Percentiles rank a stretch among this genome's conserved stretches.
Evolutionary conservation across 1,140 invertebrate species (phyloP).

Genomic region (Drosophila ficusphila): DNA sequence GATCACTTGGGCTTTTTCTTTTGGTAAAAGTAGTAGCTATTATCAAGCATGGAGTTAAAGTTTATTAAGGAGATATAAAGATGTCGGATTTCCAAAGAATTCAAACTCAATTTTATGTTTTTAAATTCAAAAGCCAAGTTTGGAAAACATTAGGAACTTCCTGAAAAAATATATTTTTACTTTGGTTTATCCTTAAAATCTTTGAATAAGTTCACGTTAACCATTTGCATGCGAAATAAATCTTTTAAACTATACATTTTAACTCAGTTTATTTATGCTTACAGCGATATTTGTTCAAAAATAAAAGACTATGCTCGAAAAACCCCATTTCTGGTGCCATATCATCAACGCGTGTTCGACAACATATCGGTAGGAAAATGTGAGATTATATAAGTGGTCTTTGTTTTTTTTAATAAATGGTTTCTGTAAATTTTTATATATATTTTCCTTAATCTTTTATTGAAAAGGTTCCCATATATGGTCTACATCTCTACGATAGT

Average conservation of each 20-base stretch:
- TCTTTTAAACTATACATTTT: neutral
- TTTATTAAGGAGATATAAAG: neutral
- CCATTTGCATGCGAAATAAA: constrained; percentile 9
- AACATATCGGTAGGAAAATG: constrained; percentile 86
- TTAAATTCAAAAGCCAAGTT: no score
- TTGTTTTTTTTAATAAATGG: neutral
- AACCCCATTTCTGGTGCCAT: constrained; percentile 90
- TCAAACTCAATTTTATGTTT: neutral
- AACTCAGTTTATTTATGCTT: constrained; percentile 15
- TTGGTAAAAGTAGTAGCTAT: neutral
- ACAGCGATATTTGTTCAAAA: constrained; percentile 87
- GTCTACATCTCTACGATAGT: constrained; percentile 94
- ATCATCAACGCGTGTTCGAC: constrained; percentile 89
- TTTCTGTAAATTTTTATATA: neutral
- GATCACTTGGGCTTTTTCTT: neutral
- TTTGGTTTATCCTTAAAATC: neutral
- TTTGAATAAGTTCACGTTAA: neutral
- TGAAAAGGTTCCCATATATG: constrained; percentile 91
- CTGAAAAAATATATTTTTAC: neutral
- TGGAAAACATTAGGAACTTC: no score
- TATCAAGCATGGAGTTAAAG: neutral
- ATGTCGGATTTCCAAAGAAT: neutral
- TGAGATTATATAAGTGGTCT: neutral
- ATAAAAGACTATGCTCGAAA: constrained; percentile 88
- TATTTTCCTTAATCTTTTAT: neutral